Base-by-base conservation (phyloP, 2,888 invertebrate species). In the Lasioglossum pauxillum region DNA sequence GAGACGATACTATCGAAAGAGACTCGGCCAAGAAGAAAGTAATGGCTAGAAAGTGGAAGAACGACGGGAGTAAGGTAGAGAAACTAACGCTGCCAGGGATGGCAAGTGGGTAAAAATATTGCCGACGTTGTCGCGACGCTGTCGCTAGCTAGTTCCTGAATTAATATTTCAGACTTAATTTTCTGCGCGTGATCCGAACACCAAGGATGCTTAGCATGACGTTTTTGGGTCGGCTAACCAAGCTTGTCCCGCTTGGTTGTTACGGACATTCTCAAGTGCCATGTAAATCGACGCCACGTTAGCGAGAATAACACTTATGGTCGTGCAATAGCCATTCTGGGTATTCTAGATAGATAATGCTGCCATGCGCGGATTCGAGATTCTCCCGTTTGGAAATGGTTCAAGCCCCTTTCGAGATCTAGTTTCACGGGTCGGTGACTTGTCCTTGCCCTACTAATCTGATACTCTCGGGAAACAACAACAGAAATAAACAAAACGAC, bases 111-210 rank as follows among this genome's bases (percentile, higher is more conserved):
- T 71, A 78, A 83, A 86, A 87, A 78, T 75, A 74, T 78, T 64
- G 78, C 67, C 53, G 38, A n/a, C 35, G 83, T 75, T 73, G 78
- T 86, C 83, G 57, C 78, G 64, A 75, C 60, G 57, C 69, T 74
- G 83, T 87, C 79, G 75, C 80, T 53, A 76, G 35, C 72, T 73
- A 38, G 78, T 89, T 84, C 80, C 80, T 76, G 83, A 90, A 93
- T 94, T 93, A 93, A 94, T 93, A 93, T 92, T 93, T 92, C 92
- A 92, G 89, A 91, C 91, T 93, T 93, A 92, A 93, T 94, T 94
- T 94, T 89, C 90, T 85, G 83, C 86, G 85, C 80, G 87, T 80
- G 83, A 83, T 87, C 77, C 80, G 85, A 88, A 87, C 87, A 77
- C 75, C 79, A 72, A 88, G 75, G 78, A 89, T 84, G 76, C 82